A percentile compares a stretch with the other conserved stretches of the same genome.
Conservation (phyloP, 2,888 invertebrate genomes). For the Dysmachus trigonus region DNA sequence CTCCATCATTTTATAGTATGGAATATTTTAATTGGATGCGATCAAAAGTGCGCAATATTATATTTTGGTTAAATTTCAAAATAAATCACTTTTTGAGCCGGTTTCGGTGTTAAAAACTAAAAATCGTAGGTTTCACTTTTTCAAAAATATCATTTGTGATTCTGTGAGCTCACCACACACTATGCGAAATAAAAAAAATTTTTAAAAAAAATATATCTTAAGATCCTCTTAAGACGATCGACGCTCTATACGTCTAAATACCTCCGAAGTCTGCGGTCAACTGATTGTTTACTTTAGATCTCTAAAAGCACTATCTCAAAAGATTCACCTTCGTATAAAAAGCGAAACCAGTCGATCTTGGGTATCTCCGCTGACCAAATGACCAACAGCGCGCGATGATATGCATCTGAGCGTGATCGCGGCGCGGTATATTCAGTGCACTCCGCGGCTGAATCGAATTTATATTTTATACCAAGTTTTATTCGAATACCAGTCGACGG, state of each 20-base stretch:
- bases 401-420: background rate
- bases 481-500: background rate
- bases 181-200: background rate
- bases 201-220: background rate
- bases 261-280: slow-evolving; percentile 16
- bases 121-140: background rate
- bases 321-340: slow-evolving; percentile 19
- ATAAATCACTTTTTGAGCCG: background rate
- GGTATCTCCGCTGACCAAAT: slow-evolving; percentile 17
- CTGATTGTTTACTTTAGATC: slow-evolving; percentile 31
- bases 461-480: background rate
- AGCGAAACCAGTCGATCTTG: slow-evolving; percentile 21
- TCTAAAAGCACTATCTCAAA: background rate
- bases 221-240: background rate
- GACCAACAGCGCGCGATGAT: background rate
- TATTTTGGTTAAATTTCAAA: background rate
- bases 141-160: background rate
- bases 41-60: background rate
- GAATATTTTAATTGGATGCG: background rate
- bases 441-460: background rate
- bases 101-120: background rate
- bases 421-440: background rate
- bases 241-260: background rate
- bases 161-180: background rate
- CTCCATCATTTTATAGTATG: background rate